Base-by-base conservation (phyloP, 1,140 invertebrate genomes). In the Chrysoperla carnea region DNA sequence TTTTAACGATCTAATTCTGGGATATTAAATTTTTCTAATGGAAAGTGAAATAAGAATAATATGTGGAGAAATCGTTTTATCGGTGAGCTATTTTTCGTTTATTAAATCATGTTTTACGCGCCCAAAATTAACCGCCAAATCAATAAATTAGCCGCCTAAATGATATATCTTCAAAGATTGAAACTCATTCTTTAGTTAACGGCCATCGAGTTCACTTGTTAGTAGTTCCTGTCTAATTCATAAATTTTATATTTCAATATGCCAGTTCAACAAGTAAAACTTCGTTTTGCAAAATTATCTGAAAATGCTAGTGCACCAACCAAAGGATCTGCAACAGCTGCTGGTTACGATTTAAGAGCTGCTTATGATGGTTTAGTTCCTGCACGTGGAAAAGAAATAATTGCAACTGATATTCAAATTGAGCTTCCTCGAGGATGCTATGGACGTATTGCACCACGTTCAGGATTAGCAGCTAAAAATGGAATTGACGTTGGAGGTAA, bases 371-470 rank as follows among this genome's bases (percentile, higher is more conserved):
- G 76, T 47, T 58, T 69, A 1, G 74, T 99, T 9, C 86, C 87
- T 15, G 75, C 87, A 0, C 70, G 71, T 46, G 89, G 88, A 2
- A 96, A 94, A 62, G 72, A 69, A 41, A 57, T 97, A 4, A 74
- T 93, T 0, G 85, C 84, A 55, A 99, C 95, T 7, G 95, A 97
- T 56, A 66, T 99, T 29, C 85, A 95, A 64, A 73, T 92, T 39
- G 68, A 81, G 58, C 60, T 92, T 17, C 87, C 92, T 2, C 67
- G 74, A 39, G 90, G 88, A 7, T 92, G 85, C 51, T 99, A 99
- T 62, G 96, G 94, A 6, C 68, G 95, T 51, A 74, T 99, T 29
- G 95, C 95, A 4, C 94, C 96, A 6, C 75, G 95, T 42, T 98
- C 93, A 44, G 95, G 95, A 0, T 66, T 99, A 29, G 92, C 95